A percentile compares a stretch with the other conserved stretches of the same genome.
These are phyloP conservation scores for Bubalus kerabau DNA, from an alignment of 2,113 vertebrate genomes.

Conservation along the genomic window DNA sequence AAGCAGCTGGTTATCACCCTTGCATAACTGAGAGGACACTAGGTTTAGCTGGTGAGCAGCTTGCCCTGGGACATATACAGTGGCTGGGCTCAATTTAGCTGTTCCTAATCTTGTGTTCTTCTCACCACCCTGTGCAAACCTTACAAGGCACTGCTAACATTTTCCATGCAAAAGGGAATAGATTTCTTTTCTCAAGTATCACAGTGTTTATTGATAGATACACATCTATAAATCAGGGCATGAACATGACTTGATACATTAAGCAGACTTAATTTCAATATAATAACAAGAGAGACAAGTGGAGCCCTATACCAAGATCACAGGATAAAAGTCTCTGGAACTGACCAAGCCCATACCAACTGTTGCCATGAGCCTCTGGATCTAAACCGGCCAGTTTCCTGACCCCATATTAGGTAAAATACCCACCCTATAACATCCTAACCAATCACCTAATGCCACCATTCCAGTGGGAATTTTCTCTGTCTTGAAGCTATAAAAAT, in stretches of 20 bases:
- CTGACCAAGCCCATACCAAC: background rate
- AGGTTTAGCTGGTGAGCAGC: background rate
- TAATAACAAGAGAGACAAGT: slow-evolving; percentile 79
- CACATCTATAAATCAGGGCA: slow-evolving; percentile 89
- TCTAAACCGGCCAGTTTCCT: background rate
- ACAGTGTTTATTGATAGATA: slow-evolving; percentile 92
- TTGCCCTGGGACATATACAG: background rate
- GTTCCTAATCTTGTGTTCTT: background rate
- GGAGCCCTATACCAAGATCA: background rate
- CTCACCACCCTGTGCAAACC: background rate
- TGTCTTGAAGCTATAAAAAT: background rate
- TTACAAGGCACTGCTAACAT: background rate
- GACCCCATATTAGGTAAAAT: background rate
- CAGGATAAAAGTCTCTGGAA: background rate
- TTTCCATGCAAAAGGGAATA: background rate
- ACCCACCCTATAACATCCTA: background rate
- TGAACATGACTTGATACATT: slow-evolving; percentile 91
- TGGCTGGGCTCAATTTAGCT: background rate
- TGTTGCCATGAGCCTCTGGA: background rate
- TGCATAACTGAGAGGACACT: background rate
- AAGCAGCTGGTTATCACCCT: background rate
- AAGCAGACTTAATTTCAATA: slow-evolving; percentile 89
- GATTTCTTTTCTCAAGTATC: slow-evolving; percentile 86
- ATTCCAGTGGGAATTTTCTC: background rate
- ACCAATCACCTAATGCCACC: background rate